These are phyloP conservation scores for Petrocephalus schoutedeni DNA, from an alignment of 2,797 vertebrate genomes.

Conservation along the genomic window DNA sequence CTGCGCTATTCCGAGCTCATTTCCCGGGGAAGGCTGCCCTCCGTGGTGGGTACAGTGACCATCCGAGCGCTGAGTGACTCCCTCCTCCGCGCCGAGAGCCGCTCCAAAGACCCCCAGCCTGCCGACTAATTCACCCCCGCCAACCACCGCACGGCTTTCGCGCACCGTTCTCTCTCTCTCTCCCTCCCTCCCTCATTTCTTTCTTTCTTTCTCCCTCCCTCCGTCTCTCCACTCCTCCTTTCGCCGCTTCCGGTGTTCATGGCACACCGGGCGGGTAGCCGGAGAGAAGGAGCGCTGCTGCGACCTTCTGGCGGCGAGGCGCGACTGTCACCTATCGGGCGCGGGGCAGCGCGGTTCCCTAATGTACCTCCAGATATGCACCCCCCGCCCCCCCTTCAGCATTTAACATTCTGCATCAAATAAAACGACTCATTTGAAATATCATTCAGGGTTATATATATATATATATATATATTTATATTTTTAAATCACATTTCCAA, in stretches of 20 bases:
- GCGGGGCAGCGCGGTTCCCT: not conserved
- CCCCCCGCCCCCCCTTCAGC: not conserved
- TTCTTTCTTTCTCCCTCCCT: constrained; percentile 16
- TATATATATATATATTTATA: not conserved
- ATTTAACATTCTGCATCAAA: not conserved
- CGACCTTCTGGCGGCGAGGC: constrained; percentile 17
- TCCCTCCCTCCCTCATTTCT: constrained; percentile 25
- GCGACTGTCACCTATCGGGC: not conserved
- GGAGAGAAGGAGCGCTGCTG: constrained; percentile 12
- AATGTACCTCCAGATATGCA: not conserved
- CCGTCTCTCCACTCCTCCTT: not conserved
- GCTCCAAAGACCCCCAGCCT: constrained; percentile 33
- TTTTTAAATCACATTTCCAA: not conserved
- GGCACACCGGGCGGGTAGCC: not conserved
- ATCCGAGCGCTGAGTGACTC: constrained; percentile 4
- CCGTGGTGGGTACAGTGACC: not conserved
- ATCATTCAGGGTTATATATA: not conserved
- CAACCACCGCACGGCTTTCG: constrained; percentile 36
- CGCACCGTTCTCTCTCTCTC: constrained; percentile 31
- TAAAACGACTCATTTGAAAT: not conserved
- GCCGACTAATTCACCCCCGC: constrained; percentile 32
- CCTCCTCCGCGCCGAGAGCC: constrained; percentile 6
- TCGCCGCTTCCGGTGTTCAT: constrained; percentile 22
- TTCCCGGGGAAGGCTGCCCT: not conserved
- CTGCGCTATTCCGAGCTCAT: not conserved